Percentiles rank a stretch among this genome's conserved stretches.
Evolutionary conservation across 2,888 invertebrate species (phyloP).

Genomic region (Bellardia pandia): DNA sequence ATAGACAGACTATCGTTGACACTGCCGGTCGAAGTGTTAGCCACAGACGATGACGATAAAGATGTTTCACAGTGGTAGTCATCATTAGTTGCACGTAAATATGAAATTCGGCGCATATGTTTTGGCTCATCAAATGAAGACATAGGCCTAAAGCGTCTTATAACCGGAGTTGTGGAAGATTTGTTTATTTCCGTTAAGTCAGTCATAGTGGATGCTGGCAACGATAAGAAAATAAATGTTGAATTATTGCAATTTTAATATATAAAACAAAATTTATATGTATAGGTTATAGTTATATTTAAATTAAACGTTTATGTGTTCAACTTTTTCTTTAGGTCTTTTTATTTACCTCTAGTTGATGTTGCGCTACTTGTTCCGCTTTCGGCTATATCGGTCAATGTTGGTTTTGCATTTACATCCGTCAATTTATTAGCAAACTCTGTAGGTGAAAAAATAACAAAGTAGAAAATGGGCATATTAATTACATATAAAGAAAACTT

Average conservation of each 20-base stretch:
- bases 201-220: conserved; percentile 63
- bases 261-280: not conserved
- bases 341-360: conserved; percentile 74
- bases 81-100: conserved; percentile 94
- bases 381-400: conserved; percentile 81
- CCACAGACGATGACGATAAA: conserved; percentile 75
- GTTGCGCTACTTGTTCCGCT: conserved; percentile 67
- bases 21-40: conserved; percentile 69
- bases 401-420: conserved; percentile 76
- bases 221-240: not conserved
- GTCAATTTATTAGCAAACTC: conserved; percentile 76
- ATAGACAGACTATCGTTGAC: conserved; percentile 70
- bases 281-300: not conserved
- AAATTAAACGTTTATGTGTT: not conserved
- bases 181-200: conserved; percentile 63
- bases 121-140: conserved; percentile 92
- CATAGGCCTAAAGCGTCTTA: conserved; percentile 82
- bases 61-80: conserved; percentile 87
- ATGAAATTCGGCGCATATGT: conserved; percentile 95
- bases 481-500: conserved; percentile 6
- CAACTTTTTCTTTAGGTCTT: not conserved
- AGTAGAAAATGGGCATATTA: conserved; percentile 43
- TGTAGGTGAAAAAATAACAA: conserved; percentile 65
- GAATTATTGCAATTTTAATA: not conserved
- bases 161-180: conserved; percentile 76